These are phyloP conservation scores for Theocolax elegans DNA, from an alignment of 1,140 invertebrate genomes.

Conservation along the genomic window DNA sequence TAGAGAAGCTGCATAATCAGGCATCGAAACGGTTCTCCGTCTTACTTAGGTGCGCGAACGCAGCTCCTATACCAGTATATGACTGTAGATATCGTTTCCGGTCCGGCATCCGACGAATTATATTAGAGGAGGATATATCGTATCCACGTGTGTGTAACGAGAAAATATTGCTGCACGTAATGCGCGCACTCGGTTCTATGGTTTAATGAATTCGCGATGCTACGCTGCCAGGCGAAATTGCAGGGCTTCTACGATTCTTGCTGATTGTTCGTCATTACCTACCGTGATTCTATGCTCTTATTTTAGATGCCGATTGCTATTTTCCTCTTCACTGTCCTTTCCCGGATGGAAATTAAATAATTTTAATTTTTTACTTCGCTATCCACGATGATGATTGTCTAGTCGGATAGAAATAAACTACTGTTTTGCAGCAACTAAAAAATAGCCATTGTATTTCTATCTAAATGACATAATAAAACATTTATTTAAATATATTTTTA, in stretches of 20 bases:
- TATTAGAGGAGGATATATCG: slow-evolving; percentile 42
- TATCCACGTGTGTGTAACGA: slow-evolving; percentile 38
- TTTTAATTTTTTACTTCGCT: slow-evolving; percentile 47
- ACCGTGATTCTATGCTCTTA: slow-evolving; percentile 25
- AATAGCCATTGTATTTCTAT: no score
- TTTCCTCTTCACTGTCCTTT: slow-evolving; percentile 19
- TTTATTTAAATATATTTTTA: no score
- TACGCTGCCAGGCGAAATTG: slow-evolving; percentile 25
- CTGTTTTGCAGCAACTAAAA: no score
- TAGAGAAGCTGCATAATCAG: slow-evolving; percentile 48
- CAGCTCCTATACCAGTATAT: neutral
- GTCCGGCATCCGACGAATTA: slow-evolving; percentile 51
- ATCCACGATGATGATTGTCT: no score
- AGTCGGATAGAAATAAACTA: neutral
- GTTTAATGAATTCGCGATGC: slow-evolving; percentile 42
- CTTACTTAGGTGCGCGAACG: slow-evolving; percentile 36
- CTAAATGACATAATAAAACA: no score
- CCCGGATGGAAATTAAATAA: slow-evolving; percentile 36
- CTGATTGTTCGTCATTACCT: slow-evolving; percentile 37
- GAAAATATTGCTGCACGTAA: slow-evolving; percentile 31
- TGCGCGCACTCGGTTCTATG: slow-evolving; percentile 5
- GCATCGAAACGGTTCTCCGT: slow-evolving; percentile 50
- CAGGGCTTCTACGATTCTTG: slow-evolving; percentile 25
- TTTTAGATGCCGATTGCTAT: slow-evolving; percentile 34
- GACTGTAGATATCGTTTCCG: slow-evolving; percentile 49